Percentiles rank a stretch among this genome's conserved stretches.
These are phyloP conservation scores for Catostylus mosaicus DNA, from an alignment of 30 jellyfish, hydroid and myxozoan species.

Conservation along the genomic window DNA sequence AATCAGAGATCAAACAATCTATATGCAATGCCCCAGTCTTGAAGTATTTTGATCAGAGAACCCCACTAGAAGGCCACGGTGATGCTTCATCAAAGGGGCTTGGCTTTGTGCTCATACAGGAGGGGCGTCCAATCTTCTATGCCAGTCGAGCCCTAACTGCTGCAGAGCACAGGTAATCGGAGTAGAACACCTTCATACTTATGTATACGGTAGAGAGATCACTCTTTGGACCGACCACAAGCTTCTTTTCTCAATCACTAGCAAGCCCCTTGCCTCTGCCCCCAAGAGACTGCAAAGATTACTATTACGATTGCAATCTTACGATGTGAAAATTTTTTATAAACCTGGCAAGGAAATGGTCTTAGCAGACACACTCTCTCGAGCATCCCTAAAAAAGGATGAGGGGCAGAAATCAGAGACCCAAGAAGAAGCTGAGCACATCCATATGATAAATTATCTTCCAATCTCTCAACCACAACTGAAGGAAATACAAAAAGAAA, in stretches of 20 bases:
- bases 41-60: not conserved
- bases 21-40: conserved; percentile 9
- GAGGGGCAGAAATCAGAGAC: conserved; percentile 11
- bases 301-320: conserved; percentile 40
- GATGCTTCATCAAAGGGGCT: conserved; percentile 21
- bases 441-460: conserved; percentile 28
- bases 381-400: conserved; percentile 25
- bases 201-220: not conserved
- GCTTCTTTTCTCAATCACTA: not conserved
- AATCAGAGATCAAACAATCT: conserved; percentile 1
- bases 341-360: conserved; percentile 66
- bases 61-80: not conserved
- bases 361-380: conserved; percentile 53
- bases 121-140: conserved; percentile 21
- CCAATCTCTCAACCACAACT: conserved; percentile 43
- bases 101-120: conserved; percentile 25
- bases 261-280: conserved; percentile 17
- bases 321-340: conserved; percentile 38
- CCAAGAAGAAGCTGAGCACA: conserved; percentile 9
- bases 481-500: conserved; percentile 27
- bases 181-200: not conserved
- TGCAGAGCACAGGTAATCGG: conserved; percentile 5
- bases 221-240: conserved; percentile 1
- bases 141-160: conserved; percentile 24
- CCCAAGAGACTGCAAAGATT: conserved; percentile 56